Evolutionary conservation across 2,888 invertebrate species (phyloP), one percentile per base, ranked within the genome.

Genomic region (Apotomis capreana): DNA sequence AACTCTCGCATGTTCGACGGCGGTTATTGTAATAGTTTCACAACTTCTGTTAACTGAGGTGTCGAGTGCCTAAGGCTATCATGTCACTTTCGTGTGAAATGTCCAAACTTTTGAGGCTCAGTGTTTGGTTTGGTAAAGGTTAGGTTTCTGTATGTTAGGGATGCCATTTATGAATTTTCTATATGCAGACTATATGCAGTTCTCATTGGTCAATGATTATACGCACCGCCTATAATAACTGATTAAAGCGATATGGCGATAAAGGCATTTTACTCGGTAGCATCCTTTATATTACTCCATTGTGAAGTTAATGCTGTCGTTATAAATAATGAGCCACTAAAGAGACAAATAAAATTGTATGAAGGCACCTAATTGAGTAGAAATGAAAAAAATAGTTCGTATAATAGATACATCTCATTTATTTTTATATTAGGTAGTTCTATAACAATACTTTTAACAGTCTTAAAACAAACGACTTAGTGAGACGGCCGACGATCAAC

Each of bases 361-460:
- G 49, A 3, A 49, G 49, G 49, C 3, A 10, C 10, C 8, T 36
- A 51, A 40, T 12, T 4, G 2, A 52, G 13, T 46, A 77, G 75
- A 78, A 82, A 81, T 80, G 68, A 78, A 76, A 70, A 46, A 69
- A n/a, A 68, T 75, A 79, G 77, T 83, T 81, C 80, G 79, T 83
- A 86, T 55, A 73, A 73, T 74, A 71, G 73, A 87, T 87, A 85
- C 84, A 81, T 83, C 82, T 89, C 83, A 86, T 88, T 87, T 85
- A 87, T 87, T 91, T 90, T 91, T 90, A 92, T 92, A 92, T 92
- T 92, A 92, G 87, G 83, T 90, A 90, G 79, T 84, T 90, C 79
- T 87, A 87, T 91, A 92, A 92, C 92, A 92, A 92, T 92, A 92
- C 91, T 92, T 90, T 89, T 92, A 93, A 92, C 92, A 92, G 92